Percentiles rank a stretch among this genome's conserved stretches.
These are phyloP conservation scores for Intellagama lesueurii DNA, from an alignment of 2,797 vertebrate genomes.

Conservation along the genomic window DNA sequence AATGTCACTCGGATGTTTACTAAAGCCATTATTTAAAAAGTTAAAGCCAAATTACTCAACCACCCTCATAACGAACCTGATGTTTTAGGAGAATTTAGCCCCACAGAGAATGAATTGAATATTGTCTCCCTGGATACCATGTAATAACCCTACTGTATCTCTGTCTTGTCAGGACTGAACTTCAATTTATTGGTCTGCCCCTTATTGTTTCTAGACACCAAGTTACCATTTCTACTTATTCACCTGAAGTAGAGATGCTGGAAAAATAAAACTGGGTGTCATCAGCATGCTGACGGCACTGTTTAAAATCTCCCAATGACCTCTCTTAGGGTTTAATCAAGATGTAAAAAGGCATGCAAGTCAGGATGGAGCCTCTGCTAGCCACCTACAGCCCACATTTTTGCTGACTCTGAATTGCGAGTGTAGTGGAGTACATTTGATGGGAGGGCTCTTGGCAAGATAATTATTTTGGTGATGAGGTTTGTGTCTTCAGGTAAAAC, in stretches of 20 bases:
- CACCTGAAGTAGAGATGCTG: neutral
- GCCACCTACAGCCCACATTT: neutral
- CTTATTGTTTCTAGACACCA: neutral
- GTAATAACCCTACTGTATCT: neutral
- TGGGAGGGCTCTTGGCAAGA: neutral
- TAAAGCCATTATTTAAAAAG: neutral
- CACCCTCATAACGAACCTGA: too few species aligned
- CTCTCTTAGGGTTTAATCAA: neutral
- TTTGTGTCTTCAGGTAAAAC: conserved; percentile 81
- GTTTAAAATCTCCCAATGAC: neutral
- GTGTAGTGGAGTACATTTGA: neutral
- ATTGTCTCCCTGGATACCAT: neutral
- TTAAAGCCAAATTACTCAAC: too few species aligned
- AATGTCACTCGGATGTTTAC: neutral
- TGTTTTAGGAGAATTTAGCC: neutral
- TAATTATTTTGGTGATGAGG: neutral
- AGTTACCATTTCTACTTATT: neutral
- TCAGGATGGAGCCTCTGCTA: neutral
- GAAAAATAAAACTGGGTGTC: neutral
- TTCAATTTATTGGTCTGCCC: neutral
- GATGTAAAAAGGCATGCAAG: neutral
- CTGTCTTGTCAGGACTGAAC: neutral
- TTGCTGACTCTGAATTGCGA: neutral
- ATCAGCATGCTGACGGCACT: neutral
- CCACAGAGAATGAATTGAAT: neutral